Evolutionary conservation across 2,888 invertebrate genomes (phyloP), one percentile per base, ranked within the genome.

Genomic region (Timema podura): DNA sequence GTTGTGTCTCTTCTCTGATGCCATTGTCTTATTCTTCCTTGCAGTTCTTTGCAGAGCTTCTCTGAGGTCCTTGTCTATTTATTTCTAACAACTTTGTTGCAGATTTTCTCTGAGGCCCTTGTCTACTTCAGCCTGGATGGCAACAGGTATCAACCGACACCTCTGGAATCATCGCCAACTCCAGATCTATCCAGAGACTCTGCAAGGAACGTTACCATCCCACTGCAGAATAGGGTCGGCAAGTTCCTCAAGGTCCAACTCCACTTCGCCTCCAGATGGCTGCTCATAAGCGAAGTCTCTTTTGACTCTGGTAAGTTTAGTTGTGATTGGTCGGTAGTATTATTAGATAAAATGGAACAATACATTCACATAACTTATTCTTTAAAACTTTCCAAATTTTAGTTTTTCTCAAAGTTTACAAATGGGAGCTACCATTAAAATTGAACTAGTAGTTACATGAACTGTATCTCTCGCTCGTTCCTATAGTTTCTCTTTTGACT

Each of bases 201-300:
- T 45, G 70, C 86, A 5, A 79, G 85, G 47, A 86, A 88, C 77
- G 84, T 95, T 59, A 89, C 89, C 76, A 87, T 96, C 65, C 87
- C 89, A 68, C 84, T 96, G 65, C 87, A 89, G 74, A 88, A 91
- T 77, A 85, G 90, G 72, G 86, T 92, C 1, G 95, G 91, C 0
- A 87, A 87, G 77, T 92, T 88, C 79, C 86, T 95, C 75, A 90
- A 88, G 84, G 78, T 91, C 76, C 86, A 90, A 76, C 85, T 95
- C 15, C 87, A 85, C 77, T 94, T 93, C 79, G 89, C 90, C 73
- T 87, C 91, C 75, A 89, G 90, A 79, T 96, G 95, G 95, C 89
- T 96, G 73, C 85, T 96, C 75, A 87, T 96, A 78, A 95, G 95
- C 81, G 96, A 96, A 83, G 86, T 96, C 76, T 87, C 89, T 54